These are phyloP conservation scores for Epinephelus cyanopodus DNA, from an alignment of 2,113 vertebrate species.

Conservation along the genomic window DNA sequence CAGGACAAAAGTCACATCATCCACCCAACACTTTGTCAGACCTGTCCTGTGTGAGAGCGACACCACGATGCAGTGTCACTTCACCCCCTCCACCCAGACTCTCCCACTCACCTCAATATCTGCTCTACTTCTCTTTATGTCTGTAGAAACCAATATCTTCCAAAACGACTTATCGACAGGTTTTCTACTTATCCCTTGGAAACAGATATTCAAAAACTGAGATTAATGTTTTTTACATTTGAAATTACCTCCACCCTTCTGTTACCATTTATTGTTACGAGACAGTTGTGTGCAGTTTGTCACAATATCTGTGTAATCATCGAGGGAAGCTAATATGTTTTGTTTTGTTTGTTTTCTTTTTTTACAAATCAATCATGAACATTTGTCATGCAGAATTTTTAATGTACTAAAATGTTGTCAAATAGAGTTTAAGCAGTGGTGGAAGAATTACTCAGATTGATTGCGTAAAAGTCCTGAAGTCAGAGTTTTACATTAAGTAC, in stretches of 20 bases:
- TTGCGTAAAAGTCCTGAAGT: no score
- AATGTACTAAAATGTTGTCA: neutral
- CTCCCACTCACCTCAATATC: conserved; percentile 9
- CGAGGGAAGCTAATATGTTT: neutral
- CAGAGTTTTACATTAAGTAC: no score
- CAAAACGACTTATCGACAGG: no score
- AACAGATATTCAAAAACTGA: neutral
- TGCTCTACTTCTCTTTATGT: neutral
- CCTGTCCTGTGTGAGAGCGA: conserved; percentile 37
- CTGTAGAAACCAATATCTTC: neutral
- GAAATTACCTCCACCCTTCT: neutral
- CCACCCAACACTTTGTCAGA: conserved; percentile 59
- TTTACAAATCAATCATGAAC: neutral
- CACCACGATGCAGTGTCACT: conserved; percentile 11
- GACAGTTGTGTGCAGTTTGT: neutral
- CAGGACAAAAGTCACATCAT: conserved; percentile 66
- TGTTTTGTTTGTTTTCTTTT: no score
- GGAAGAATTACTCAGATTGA: no score
- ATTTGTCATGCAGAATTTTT: neutral
- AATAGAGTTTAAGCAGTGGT: no score
- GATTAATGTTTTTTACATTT: neutral
- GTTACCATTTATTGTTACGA: neutral
- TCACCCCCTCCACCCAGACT: conserved; percentile 15
- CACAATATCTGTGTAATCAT: neutral
- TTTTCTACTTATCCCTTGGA: neutral